These are phyloP conservation scores for Drosophila virilis DNA, from an alignment of 1,140 invertebrate genomes.

Conservation along the genomic window DNA sequence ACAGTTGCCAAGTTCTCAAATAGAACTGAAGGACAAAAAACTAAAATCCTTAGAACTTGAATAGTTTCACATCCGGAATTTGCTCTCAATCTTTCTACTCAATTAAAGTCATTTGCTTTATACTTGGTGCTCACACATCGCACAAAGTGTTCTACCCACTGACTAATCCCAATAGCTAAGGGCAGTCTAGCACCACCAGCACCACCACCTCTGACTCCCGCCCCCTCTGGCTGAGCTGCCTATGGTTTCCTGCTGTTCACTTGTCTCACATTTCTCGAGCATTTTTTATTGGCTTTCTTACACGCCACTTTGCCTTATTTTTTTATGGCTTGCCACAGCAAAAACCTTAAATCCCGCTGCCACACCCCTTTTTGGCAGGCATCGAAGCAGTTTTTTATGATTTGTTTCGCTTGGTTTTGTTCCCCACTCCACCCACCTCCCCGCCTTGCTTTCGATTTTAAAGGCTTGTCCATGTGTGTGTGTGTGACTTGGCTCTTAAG, in stretches of 20 bases:
- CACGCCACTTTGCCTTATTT: slow-evolving; percentile 41
- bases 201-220: not conserved
- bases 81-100: slow-evolving; percentile 48
- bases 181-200: slow-evolving; percentile 9
- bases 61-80: slow-evolving; percentile 34
- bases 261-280: slow-evolving; percentile 32
- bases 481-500: slow-evolving; percentile 13
- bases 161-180: slow-evolving; percentile 56
- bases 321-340: slow-evolving; percentile 65
- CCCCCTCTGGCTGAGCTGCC: slow-evolving; percentile 10
- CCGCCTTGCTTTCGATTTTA: slow-evolving; percentile 65
- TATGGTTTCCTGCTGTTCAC: slow-evolving; percentile 45
- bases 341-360: slow-evolving; percentile 37
- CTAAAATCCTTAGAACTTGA: not conserved
- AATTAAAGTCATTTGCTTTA: slow-evolving; percentile 64
- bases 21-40: not conserved
- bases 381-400: slow-evolving; percentile 52
- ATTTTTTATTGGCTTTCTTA: slow-evolving; percentile 69
- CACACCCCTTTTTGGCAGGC: not conserved
- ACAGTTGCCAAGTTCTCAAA: no score
- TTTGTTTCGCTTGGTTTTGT: slow-evolving; percentile 74
- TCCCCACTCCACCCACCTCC: not conserved
- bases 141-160: slow-evolving; percentile 37
- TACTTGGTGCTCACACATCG: not conserved
- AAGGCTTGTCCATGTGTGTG: slow-evolving; percentile 41